Conservation (phyloP, 2,797 vertebrate genomes). For the Epinephelus malabaricus region DNA sequence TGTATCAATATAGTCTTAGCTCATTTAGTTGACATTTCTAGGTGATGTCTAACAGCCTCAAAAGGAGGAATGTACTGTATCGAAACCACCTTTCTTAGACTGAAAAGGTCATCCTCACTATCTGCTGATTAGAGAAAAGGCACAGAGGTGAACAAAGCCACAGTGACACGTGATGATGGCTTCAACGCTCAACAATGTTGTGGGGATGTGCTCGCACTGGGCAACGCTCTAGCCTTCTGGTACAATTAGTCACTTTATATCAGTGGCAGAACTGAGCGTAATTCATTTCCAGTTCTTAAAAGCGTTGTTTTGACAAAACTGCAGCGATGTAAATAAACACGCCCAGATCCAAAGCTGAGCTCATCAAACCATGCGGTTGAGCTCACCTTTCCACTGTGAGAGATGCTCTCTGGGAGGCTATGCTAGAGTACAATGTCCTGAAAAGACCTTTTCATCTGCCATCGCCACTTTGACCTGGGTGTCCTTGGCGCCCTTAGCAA, state of each 20-base stretch:
- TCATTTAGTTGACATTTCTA: neutral
- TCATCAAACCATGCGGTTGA: slow-evolving; percentile 6
- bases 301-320: slow-evolving; percentile 44
- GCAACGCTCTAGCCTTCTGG: slow-evolving; percentile 56
- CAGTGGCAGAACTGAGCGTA: slow-evolving; percentile 37
- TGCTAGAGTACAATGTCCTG: slow-evolving; percentile 39
- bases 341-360: slow-evolving; percentile 5
- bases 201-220: slow-evolving; percentile 33
- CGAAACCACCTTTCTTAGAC: neutral
- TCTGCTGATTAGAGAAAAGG: slow-evolving; percentile 62
- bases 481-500: slow-evolving; percentile 53
- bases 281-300: slow-evolving; percentile 51
- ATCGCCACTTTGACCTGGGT: slow-evolving; percentile 44
- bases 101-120: slow-evolving; percentile 71
- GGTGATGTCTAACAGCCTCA: slow-evolving; percentile 1
- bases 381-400: slow-evolving; percentile 19
- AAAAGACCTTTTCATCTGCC: slow-evolving; percentile 68
- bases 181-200: slow-evolving; percentile 37
- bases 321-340: slow-evolving; percentile 46
- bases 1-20: no score
- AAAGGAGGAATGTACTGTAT: neutral
- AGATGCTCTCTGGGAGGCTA: slow-evolving; percentile 32
- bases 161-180: slow-evolving; percentile 52
- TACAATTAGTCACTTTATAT: slow-evolving; percentile 67
- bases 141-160: slow-evolving; percentile 56